Base-by-base conservation (phyloP, 2,888 invertebrate genomes). In the Stomorhina lunata region DNA sequence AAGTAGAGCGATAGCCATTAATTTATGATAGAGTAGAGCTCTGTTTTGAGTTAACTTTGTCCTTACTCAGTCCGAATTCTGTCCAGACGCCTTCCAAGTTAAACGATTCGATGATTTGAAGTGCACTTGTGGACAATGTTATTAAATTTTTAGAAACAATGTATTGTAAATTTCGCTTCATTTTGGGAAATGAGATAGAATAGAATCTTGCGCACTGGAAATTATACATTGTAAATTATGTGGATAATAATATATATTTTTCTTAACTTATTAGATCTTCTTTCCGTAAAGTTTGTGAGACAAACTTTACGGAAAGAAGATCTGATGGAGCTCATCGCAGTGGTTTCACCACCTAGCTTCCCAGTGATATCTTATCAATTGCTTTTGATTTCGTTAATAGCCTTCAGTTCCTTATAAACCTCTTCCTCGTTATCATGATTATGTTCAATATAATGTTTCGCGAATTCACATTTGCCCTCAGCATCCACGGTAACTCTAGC, bases 111-210 rank as follows among this genome's bases (percentile, higher is more conserved):
- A 48, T 48, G 6, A 34, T 32, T 48, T 48, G 43, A 9, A 45
- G 32, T 4, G 48, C 48, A 32, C 7, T 29, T 65, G 45, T 32
- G 10, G 2, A 65, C n/a, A n/a, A n/a, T n/a, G n/a, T n/a, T n/a
- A n/a, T n/a, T n/a, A n/a, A n/a, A n/a, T n/a, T n/a, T n/a, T n/a
- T n/a, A n/a, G n/a, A 65, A 48, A 48, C 5, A 48, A 32, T 25
- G 27, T 25, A n/a, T 5, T 32, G 20, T n/a, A 20, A 55, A 32
- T 55, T 32, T 15, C 17, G 3, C 34, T 61, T 61, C 40, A 25
- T 15, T 61, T 61, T 48, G 32, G 32, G 32, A 63, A 43, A 27
- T 63, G n/a, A n/a, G n/a, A n/a, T n/a, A n/a, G n/a, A n/a, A n/a
- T n/a, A n/a, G n/a, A n/a, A n/a, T n/a, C n/a, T n/a, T n/a, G n/a